phyloP scores from a whole-genome alignment of 2,797 vertebrate species.

The Anguilla obscura region DNA sequence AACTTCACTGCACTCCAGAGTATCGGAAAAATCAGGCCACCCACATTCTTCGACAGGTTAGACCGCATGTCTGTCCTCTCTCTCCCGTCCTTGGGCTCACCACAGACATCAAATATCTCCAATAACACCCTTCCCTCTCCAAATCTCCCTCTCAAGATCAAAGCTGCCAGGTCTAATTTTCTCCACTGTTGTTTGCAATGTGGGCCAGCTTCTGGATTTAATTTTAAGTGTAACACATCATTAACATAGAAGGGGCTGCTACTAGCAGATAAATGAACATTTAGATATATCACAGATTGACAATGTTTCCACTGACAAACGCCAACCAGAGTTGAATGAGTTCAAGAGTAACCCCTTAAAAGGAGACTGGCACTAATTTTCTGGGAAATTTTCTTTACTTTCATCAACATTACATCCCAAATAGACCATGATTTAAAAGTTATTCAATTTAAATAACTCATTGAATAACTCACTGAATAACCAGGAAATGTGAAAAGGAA shows the following conservation, averaged over 20 bases:
- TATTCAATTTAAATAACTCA: neutral
- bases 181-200: conserved; percentile 4
- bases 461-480: neutral
- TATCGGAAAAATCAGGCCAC: conserved; percentile 68
- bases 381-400: conserved; percentile 44
- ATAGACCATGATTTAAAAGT: neutral
- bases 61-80: conserved; percentile 54
- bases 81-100: conserved; percentile 10
- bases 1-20: conserved; percentile 55
- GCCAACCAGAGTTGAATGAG: conserved; percentile 23
- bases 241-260: neutral
- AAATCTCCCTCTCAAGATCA: conserved; percentile 18
- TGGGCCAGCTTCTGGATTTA: conserved; percentile 18
- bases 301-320: conserved; percentile 33
- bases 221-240: neutral
- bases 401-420: conserved; percentile 53
- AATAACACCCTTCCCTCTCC: neutral
- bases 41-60: conserved; percentile 67
- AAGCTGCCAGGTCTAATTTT: conserved; percentile 29
- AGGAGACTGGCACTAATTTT: conserved; percentile 43
- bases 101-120: neutral
- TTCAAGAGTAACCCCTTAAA: conserved; percentile 20
- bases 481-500: neutral
- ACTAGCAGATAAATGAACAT: neutral
- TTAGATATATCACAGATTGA: conserved; percentile 32